Base-by-base conservation (phyloP, 1,140 invertebrate genomes). In the Myzus persicae region DNA sequence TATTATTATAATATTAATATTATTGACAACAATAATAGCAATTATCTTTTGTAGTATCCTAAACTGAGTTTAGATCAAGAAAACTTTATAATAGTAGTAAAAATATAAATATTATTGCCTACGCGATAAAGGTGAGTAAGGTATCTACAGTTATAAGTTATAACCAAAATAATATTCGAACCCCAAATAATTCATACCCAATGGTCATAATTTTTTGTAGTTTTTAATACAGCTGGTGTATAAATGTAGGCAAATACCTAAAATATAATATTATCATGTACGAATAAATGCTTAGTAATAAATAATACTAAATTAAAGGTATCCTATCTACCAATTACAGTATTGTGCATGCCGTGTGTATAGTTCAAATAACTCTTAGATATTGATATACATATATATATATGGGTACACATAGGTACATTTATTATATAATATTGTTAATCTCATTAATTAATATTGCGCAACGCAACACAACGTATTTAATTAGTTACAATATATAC, bases 401-500 rank as follows among this genome's bases (percentile, higher is more conserved):
- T 67, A n/a, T n/a, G n/a, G n/a, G n/a, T n/a, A n/a, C n/a, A n/a
- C n/a, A n/a, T n/a, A n/a, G n/a, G n/a, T n/a, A n/a, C n/a, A n/a
- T n/a, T n/a, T 76, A 76, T 76, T 76, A 76, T 76, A 76, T 76
- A 76, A 36, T 44, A 44, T 76, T 76, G 59, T 76, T 76, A n/a
- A 76, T 76, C 59, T 76, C 59, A 76, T 76, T 76, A 76, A 76
- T 76, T 76, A n/a, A 76, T 76, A 76, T 76, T 76, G 59, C 59
- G n/a, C 59, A 76, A 76, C 31, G n/a, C 6, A 76, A 76, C 59
- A 76, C 11, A 76, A 76, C 59, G 59, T 76, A 76, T 76, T 76
- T 76, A 76, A 76, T 76, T 76, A 76, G 59, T 76, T 76, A 18
- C 31, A n/a, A n/a, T n/a, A n/a, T n/a, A 18, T 18, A n/a, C 31